Conservation (phyloP, 1,140 invertebrate species). For the Heliconius hermathena region DNA sequence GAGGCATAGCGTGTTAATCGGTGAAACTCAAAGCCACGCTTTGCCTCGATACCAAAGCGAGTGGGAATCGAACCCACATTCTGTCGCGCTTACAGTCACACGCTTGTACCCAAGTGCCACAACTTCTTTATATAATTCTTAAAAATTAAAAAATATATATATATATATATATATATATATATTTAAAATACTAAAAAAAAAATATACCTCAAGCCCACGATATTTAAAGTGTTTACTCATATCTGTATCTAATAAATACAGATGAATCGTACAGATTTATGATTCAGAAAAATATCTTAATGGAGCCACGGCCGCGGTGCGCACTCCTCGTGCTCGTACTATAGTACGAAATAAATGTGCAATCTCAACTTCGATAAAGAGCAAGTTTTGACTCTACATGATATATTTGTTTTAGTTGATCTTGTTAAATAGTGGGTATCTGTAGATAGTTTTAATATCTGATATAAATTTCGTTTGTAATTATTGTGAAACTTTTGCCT, state of each 20-base stretch:
- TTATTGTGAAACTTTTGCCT: background rate
- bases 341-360: slow-evolving; percentile 72
- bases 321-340: slow-evolving; percentile 55
- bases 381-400: slow-evolving; percentile 73
- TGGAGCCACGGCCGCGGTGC: slow-evolving; percentile 66
- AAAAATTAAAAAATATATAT: too few species aligned
- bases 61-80: background rate
- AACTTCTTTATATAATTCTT: too few species aligned
- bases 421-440: slow-evolving; percentile 1
- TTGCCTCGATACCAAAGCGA: background rate
- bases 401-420: slow-evolving; percentile 62
- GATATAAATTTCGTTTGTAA: background rate
- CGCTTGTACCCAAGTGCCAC: too few species aligned
- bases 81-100: too few species aligned
- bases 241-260: slow-evolving; percentile 58
- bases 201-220: slow-evolving; percentile 40
- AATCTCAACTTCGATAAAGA: slow-evolving; percentile 77
- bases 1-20: too few species aligned
- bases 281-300: slow-evolving; percentile 80
- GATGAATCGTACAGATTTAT: slow-evolving; percentile 67
- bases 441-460: background rate
- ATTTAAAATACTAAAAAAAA: background rate
- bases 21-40: too few species aligned
- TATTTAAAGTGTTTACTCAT: slow-evolving; percentile 65
- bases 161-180: too few species aligned